phyloP scores from a whole-genome alignment of 2,113 vertebrate species.

The Sinocyclocheilus rhinocerous region DNA sequence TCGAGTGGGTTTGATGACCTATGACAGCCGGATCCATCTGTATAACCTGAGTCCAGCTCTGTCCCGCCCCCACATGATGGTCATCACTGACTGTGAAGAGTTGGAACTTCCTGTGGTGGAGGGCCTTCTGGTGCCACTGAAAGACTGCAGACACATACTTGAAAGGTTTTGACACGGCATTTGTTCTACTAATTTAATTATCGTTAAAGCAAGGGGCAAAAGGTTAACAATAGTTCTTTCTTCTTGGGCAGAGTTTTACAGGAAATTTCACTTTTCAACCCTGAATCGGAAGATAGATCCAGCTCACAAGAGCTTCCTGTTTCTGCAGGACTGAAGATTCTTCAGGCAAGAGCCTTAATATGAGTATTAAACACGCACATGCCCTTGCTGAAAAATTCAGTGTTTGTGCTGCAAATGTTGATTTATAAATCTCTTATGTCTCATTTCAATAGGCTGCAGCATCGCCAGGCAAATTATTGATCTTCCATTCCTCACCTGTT shows the following conservation, averaged over 20 bases:
- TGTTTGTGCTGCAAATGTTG: not conserved
- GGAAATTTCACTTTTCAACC: slow-evolving; percentile 67
- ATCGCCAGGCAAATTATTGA: slow-evolving; percentile 75
- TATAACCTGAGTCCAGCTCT: too few relatives aligned
- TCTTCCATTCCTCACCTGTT: slow-evolving; percentile 75
- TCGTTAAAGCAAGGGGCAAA: not conserved
- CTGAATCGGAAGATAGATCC: slow-evolving; percentile 53
- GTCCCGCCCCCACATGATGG: too few relatives aligned
- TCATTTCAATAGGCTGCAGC: slow-evolving; percentile 63
- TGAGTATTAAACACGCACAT: not conserved
- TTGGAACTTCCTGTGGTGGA: slow-evolving; percentile 75
- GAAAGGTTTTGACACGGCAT: slow-evolving; percentile 63
- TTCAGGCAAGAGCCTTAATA: slow-evolving; percentile 66
- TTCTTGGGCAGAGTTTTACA: slow-evolving; percentile 68
- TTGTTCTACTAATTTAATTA: not conserved
- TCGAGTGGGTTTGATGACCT: too few relatives aligned
- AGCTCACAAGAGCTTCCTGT: slow-evolving; percentile 70
- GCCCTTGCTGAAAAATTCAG: not conserved
- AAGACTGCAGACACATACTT: slow-evolving; percentile 66
- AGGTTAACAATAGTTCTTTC: not conserved
- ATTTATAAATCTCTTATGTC: not conserved
- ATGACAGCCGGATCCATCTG: too few relatives aligned
- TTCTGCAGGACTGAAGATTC: slow-evolving; percentile 68
- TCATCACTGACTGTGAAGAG: slow-evolving; percentile 32
- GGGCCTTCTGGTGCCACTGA: slow-evolving; percentile 76